Evolutionary conservation across 2,888 invertebrate genomes (phyloP).

Genomic region (Galeopsomyia nigrocyanea): DNA sequence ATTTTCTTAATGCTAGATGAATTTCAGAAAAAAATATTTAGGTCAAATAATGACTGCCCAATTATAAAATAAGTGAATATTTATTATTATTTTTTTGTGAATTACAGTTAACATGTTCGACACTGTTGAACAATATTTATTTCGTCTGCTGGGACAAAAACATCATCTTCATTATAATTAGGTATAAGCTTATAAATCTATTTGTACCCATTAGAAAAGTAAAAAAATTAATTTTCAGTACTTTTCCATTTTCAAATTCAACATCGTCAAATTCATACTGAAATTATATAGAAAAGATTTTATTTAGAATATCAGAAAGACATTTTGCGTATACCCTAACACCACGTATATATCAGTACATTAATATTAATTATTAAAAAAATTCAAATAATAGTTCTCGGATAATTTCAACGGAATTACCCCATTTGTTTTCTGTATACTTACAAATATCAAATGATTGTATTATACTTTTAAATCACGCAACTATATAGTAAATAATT

Average conservation of each 20-base stretch:
- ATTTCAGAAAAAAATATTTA: conserved; percentile 47
- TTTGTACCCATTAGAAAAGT: no score
- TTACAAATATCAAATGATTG: conserved; percentile 3
- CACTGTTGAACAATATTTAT: conserved; percentile 57
- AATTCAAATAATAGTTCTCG: no score
- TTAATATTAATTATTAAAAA: no score
- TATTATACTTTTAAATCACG: not conserved
- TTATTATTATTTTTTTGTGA: conserved; percentile 60
- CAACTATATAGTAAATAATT: not conserved
- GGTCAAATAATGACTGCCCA: conserved; percentile 49
- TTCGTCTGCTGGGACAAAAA: conserved; percentile 52
- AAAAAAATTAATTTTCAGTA: no score
- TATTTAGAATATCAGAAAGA: no score
- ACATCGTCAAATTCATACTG: no score
- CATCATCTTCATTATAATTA: conserved; percentile 14
- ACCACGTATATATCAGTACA: no score
- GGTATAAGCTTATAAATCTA: conserved; percentile 11
- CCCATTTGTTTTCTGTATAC: not conserved
- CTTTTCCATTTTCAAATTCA: no score
- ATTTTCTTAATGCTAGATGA: conserved; percentile 17
- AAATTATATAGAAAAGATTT: no score
- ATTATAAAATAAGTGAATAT: conserved; percentile 63
- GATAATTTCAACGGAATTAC: no score
- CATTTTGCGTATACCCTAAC: no score
- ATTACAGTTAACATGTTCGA: conserved; percentile 62